phyloP scores from a whole-genome alignment of 2,797 vertebrate genomes.

The Diplodus puntazzo region DNA sequence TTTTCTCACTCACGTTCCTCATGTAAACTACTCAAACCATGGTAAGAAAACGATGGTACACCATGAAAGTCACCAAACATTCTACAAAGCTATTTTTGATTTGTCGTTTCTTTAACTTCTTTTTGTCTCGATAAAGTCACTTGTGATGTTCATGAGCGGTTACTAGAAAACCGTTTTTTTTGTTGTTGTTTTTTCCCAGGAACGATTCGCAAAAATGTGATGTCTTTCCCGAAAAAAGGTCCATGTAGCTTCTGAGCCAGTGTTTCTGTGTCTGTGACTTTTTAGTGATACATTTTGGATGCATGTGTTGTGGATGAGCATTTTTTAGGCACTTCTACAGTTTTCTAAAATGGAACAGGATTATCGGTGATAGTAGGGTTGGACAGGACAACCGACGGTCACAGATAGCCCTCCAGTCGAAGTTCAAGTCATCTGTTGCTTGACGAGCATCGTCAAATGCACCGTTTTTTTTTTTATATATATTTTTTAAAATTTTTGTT shows the following conservation, averaged over 20 bases:
- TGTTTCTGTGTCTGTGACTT: conserved; percentile 50
- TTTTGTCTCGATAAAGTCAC: conserved; percentile 73
- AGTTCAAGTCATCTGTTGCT: conserved; percentile 81
- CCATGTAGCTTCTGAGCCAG: conserved; percentile 50
- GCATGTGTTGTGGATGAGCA: conserved; percentile 76
- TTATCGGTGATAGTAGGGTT: conserved; percentile 80
- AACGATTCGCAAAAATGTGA: conserved; percentile 9
- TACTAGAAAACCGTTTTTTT: conserved; percentile 1
- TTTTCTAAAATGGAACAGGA: conserved; percentile 84
- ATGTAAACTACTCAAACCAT: conserved; percentile 83
- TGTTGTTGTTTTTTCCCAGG: neutral
- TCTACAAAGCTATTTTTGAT: conserved; percentile 79
- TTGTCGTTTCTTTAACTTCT: conserved; percentile 62
- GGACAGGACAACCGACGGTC: conserved; percentile 79
- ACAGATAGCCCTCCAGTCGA: conserved; percentile 81
- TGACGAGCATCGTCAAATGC: conserved; percentile 76
- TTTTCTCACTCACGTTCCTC: conserved; percentile 77
- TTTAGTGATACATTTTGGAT: conserved; percentile 71
- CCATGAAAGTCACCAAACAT: conserved; percentile 79
- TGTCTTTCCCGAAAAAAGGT: conserved; percentile 52
- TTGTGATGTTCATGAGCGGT: conserved; percentile 66
- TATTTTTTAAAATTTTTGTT: conserved; percentile 24
- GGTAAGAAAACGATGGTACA: conserved; percentile 74
- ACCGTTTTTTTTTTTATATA: conserved; percentile 45
- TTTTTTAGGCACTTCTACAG: conserved; percentile 88